These are phyloP conservation scores for Bradypodion pumilum DNA, from an alignment of 2,797 vertebrate genomes.

Conservation along the genomic window DNA sequence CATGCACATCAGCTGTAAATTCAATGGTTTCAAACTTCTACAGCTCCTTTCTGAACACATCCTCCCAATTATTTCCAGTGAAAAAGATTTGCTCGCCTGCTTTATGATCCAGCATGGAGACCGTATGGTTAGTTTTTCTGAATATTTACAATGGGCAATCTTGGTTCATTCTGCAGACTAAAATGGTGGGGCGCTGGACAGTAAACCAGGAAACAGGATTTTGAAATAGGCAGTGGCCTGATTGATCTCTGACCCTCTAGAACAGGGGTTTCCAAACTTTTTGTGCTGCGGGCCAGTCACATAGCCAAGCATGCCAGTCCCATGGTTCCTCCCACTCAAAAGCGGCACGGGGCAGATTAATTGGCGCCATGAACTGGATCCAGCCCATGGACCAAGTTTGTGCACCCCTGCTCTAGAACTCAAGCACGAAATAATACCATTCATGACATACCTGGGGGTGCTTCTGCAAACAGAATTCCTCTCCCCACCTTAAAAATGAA, in stretches of 20 bases:
- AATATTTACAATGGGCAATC: background rate
- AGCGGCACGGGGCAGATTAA: too few relatives aligned
- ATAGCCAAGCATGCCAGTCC: too few relatives aligned
- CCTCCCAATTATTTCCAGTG: background rate
- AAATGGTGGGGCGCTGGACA: background rate
- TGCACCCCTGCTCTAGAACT: too few relatives aligned
- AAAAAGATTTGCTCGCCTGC: background rate
- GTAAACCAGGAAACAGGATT: background rate
- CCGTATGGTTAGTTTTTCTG: background rate
- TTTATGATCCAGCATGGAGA: background rate
- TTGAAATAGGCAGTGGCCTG: background rate
- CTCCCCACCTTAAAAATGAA: slow-evolving; percentile 88
- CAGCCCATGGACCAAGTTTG: too few relatives aligned
- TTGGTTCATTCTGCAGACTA: background rate
- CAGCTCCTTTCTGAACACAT: background rate
- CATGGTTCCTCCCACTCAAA: too few relatives aligned
- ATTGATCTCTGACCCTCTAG: background rate
- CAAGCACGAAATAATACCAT: background rate
- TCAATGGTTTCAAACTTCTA: too few relatives aligned
- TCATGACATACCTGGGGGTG: slow-evolving; percentile 89
- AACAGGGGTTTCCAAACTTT: too few relatives aligned
- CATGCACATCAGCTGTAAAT: too few relatives aligned
- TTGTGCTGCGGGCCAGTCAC: too few relatives aligned
- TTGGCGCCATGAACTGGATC: too few relatives aligned
- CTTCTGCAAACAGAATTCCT: slow-evolving; percentile 90